These are phyloP conservation scores for Guaruba guarouba DNA, from an alignment of 2,113 vertebrate species.

Conservation along the genomic window DNA sequence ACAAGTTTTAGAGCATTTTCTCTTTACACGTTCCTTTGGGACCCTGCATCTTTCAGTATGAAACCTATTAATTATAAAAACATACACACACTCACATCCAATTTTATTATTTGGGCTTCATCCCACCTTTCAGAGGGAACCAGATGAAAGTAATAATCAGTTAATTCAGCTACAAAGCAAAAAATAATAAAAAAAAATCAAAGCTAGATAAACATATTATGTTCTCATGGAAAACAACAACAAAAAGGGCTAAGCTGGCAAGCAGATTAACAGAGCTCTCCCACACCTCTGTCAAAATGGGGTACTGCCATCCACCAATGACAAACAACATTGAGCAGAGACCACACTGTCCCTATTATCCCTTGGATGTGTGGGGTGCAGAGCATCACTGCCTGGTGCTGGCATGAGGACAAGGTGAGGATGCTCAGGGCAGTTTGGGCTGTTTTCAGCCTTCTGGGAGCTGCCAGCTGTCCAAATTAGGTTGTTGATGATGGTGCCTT, in stretches of 20 bases:
- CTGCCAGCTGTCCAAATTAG: neutral
- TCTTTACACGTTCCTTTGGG: neutral
- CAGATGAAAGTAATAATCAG: slow-evolving; percentile 64
- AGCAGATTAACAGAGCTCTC: neutral
- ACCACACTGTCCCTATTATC: neutral
- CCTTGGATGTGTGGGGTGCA: accelerated
- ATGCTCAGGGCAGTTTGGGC: neutral
- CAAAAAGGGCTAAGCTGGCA: slow-evolving; percentile 25
- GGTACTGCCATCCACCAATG: neutral
- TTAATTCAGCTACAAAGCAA: slow-evolving; percentile 48
- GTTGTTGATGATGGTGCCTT: neutral
- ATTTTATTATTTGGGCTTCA: slow-evolving; percentile 53
- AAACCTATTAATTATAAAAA: slow-evolving; percentile 55
- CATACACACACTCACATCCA: slow-evolving; percentile 46
- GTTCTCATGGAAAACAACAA: slow-evolving; percentile 60
- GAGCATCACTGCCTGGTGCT: neutral
- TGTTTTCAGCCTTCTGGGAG: neutral
- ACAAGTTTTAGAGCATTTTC: neutral
- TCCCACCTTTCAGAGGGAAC: slow-evolving; percentile 44
- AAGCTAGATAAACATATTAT: slow-evolving; percentile 56
- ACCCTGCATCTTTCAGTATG: slow-evolving; percentile 31
- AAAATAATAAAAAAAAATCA: neutral
- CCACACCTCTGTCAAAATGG: neutral
- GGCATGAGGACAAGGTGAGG: neutral
- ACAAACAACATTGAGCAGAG: accelerated